Percentiles rank a stretch among this genome's conserved stretches.
phyloP scores from a whole-genome alignment of 2,797 vertebrate species.

The Echiichthys vipera region DNA sequence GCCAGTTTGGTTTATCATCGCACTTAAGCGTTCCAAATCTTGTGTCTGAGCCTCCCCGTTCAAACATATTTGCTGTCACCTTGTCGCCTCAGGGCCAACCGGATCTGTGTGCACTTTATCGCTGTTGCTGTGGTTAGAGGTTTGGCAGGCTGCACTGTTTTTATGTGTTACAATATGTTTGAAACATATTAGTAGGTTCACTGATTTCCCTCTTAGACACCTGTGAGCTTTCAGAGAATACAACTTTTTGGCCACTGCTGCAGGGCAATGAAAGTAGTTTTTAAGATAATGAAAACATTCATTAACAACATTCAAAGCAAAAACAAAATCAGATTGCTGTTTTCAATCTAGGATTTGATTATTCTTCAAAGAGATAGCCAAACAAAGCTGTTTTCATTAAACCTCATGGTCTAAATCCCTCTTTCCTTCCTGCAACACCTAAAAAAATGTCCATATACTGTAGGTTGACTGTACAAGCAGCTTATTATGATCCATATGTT shows the following conservation, averaged over 20 bases:
- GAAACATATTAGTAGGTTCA: background rate
- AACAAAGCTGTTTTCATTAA: conserved; percentile 16
- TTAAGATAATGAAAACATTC: conserved; percentile 22
- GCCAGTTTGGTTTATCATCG: conserved; percentile 52
- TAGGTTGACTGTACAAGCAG: too few species aligned
- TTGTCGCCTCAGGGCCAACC: conserved; percentile 29
- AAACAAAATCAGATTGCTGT: background rate
- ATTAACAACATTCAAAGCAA: conserved; percentile 17
- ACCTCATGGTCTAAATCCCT: background rate
- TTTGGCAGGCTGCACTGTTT: conserved; percentile 21
- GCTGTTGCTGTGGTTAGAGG: conserved; percentile 9
- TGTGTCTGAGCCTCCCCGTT: conserved; percentile 30
- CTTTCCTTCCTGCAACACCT: background rate
- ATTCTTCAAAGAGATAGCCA: conserved; percentile 4
- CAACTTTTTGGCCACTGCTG: background rate
- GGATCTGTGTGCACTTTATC: conserved; percentile 15
- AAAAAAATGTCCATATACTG: too few species aligned
- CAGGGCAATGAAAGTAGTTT: background rate
- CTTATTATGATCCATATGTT: too few species aligned
- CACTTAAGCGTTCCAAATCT: conserved; percentile 27
- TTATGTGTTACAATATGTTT: background rate
- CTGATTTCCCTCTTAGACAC: background rate
- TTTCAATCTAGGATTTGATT: background rate
- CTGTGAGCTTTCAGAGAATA: background rate
- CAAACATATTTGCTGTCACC: conserved; percentile 34